Conservation (phyloP, 1,140 invertebrate species). For the Drosophila orosa region DNA sequence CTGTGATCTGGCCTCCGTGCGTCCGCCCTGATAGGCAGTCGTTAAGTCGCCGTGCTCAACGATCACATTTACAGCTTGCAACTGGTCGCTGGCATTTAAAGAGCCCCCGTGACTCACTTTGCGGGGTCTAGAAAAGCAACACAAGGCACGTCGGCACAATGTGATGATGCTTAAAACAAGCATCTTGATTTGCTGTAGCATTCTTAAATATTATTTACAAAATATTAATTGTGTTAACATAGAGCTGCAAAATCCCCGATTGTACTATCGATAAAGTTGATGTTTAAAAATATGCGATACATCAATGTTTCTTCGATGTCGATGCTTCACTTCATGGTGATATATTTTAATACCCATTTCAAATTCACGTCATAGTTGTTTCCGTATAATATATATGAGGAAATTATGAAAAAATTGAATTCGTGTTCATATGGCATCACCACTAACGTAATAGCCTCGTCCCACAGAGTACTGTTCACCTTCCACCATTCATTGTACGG, state of each 20-base stretch:
- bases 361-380: not conserved
- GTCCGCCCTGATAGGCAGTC: not conserved
- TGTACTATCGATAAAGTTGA: not conserved
- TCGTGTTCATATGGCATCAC: no score
- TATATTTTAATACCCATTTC: not conserved
- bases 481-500: no score
- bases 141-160: slow-evolving; percentile 75
- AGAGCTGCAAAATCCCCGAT: not conserved
- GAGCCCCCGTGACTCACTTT: slow-evolving; percentile 61
- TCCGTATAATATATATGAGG: no score
- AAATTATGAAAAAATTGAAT: no score
- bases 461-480: no score
- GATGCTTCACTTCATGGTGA: not conserved
- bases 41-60: slow-evolving; percentile 50
- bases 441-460: no score
- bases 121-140: slow-evolving; percentile 79
- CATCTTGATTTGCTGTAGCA: slow-evolving; percentile 79
- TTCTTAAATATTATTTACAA: slow-evolving; percentile 37
- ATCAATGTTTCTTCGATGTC: not conserved
- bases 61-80: slow-evolving; percentile 69
- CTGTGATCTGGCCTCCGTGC: not conserved
- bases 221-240: not conserved
- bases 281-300: not conserved
- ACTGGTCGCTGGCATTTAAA: slow-evolving; percentile 35
- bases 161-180: slow-evolving; percentile 73